Evolutionary conservation across 2,797 vertebrate genomes (phyloP).

Genomic region (Gymnocypris eckloni): DNA sequence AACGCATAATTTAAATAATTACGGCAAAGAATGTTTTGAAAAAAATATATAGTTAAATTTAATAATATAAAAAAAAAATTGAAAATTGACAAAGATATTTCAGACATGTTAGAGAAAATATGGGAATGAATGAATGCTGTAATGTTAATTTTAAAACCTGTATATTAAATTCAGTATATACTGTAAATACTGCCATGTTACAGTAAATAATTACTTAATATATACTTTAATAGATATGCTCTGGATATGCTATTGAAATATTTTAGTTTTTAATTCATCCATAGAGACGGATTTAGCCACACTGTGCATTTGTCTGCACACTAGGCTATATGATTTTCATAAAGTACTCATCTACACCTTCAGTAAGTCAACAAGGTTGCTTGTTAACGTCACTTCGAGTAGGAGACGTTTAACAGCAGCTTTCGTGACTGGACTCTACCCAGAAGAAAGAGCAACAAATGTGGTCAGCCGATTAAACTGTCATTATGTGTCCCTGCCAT

Average conservation of each 20-base stretch:
- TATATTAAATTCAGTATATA: neutral
- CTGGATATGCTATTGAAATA: neutral
- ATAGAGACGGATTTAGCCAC: neutral
- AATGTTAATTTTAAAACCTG: neutral
- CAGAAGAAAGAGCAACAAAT: slow-evolving; percentile 69
- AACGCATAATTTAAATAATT: too few relatives aligned
- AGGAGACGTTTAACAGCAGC: slow-evolving; percentile 28
- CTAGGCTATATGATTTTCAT: slow-evolving; percentile 9
- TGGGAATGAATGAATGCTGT: neutral
- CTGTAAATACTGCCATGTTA: neutral
- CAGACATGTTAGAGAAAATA: too few relatives aligned
- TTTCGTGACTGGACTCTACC: slow-evolving; percentile 65
- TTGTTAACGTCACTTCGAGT: slow-evolving; percentile 62
- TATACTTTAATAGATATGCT: too few relatives aligned
- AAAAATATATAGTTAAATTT: too few relatives aligned
- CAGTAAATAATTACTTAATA: too few relatives aligned
- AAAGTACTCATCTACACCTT: slow-evolving; percentile 17
- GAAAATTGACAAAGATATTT: neutral
- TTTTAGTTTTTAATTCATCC: neutral
- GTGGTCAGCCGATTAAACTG: slow-evolving; percentile 77
- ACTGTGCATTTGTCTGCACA: neutral
- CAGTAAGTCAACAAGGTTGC: slow-evolving; percentile 45
- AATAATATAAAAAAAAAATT: too few relatives aligned
- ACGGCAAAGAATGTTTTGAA: too few relatives aligned
- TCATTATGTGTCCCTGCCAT: slow-evolving; percentile 63